Base-by-base conservation (phyloP, 2,113 vertebrate species). In the Rhinopomastus cyanomelas region DNA sequence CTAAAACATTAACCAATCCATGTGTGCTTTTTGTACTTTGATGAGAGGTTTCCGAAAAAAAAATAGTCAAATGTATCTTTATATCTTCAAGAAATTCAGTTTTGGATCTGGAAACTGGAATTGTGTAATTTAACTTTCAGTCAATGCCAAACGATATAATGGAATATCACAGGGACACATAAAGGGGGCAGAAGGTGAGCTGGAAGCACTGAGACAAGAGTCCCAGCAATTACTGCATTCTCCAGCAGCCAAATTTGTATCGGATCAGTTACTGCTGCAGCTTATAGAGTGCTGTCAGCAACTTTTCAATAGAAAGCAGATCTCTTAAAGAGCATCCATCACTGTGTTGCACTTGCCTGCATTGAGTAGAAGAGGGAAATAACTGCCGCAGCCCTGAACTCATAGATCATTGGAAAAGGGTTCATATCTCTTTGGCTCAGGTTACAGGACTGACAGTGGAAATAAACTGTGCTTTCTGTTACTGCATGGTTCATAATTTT, bases 371-470 rank as follows among this genome's bases (percentile, higher is more conserved):
- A 81, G 36, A 61, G 74, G 51, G 36, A 77, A 71, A 32, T 3
- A 62, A 46, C 42, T 91, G 72, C 89, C 75, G 71, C 88, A 85
- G 48, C 71, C 76, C 79, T 91, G 62, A 89, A 88, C 69, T 62
- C 59, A 14, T 5, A 55, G 66, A 87, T 61, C 69, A 87, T 5
- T 60, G 56, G 44, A 18, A 84, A 74, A 59, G 66, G 32, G 65
- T 64, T 83, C 73, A 64, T 27, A 20, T 60, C 27, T 82, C 65
- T 79, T 72, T 42, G 52, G 60, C 81, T 75, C 1, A 0, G 34
- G 36, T 89, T 94, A 78, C 44, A 49, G 62, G 36, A 32, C 57
- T 81, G 74, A 12, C 34, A 30, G 26, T 87, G 76, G 76, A 89
- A 94, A 91, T 81, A 86, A 8, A 65, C 62, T 14, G 21, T 57